A percentile compares a stretch with the other conserved stretches of the same genome.
Conservation (phyloP, 1,140 invertebrate genomes). For the Ceratina japonica region DNA sequence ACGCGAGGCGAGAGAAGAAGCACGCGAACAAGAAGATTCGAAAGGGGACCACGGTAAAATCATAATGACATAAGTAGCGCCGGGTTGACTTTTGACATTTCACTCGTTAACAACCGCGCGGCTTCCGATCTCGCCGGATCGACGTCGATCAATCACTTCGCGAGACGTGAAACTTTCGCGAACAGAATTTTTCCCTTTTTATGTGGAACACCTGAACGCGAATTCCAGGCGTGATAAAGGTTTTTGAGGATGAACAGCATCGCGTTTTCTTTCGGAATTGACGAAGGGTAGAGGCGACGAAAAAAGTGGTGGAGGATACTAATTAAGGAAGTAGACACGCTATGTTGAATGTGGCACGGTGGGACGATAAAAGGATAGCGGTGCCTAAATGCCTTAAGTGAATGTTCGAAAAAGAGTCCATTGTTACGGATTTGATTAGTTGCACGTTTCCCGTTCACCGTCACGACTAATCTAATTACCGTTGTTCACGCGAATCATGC, state of each 20-base stretch:
- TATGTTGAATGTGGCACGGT: constrained; percentile 36
- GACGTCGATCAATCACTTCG: background rate
- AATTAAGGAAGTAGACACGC: constrained; percentile 43
- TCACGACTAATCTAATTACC: constrained; percentile 10
- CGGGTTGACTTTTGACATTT: constrained; percentile 26
- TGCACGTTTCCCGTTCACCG: background rate
- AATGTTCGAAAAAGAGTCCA: constrained; percentile 12
- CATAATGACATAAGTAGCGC: constrained; percentile 2
- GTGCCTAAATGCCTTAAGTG: constrained; percentile 16
- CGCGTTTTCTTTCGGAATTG: background rate
- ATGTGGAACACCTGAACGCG: too few relatives aligned
- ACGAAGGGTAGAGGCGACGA: background rate
- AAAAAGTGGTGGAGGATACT: background rate
- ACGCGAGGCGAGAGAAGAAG: background rate
- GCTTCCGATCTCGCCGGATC: constrained; percentile 9
- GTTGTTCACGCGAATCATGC: background rate
- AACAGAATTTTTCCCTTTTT: background rate
- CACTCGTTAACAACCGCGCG: constrained; percentile 1
- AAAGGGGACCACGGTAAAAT: constrained; percentile 15
- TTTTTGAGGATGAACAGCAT: background rate
- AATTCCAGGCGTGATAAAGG: too few relatives aligned
- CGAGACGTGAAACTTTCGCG: constrained; percentile 4
- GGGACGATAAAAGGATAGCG: constrained; percentile 35
- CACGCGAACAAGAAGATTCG: background rate
- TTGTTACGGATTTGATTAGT: constrained; percentile 30